A percentile compares a stretch with the other conserved stretches of the same genome.
Conservation (phyloP, 2,113 vertebrate species). For the Telmatochromis brichardi region DNA sequence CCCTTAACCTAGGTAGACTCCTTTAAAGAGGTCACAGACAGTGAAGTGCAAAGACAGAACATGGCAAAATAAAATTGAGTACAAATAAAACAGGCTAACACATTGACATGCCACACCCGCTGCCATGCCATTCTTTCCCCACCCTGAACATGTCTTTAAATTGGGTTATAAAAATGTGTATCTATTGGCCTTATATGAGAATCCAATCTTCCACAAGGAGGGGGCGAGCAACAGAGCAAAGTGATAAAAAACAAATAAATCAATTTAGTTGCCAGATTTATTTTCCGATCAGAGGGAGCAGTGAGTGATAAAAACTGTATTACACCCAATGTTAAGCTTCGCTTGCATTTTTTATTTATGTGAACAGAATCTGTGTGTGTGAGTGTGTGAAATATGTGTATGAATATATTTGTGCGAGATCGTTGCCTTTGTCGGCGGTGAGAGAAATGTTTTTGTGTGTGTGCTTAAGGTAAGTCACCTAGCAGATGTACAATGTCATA, state of each 20-base stretch:
- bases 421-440: background rate
- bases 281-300: constrained; percentile 51
- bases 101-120: background rate
- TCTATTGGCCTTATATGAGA: constrained; percentile 37
- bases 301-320: constrained; percentile 56
- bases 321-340: constrained; percentile 31
- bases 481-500: constrained; percentile 34
- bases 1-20: background rate
- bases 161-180: constrained; percentile 55
- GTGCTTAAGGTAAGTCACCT: background rate
- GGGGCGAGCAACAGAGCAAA: constrained; percentile 25
- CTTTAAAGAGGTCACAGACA: constrained; percentile 24
- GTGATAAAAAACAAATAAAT: constrained; percentile 64
- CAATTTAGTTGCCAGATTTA: constrained; percentile 55
- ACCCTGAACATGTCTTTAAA: constrained; percentile 33
- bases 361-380: background rate
- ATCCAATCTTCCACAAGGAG: constrained; percentile 35
- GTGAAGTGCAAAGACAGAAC: background rate
- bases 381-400: background rate
- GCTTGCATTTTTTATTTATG: constrained; percentile 45
- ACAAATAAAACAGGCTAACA: constrained; percentile 32
- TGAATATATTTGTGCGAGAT: constrained; percentile 8
- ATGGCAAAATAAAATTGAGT: constrained; percentile 23
- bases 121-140: background rate
- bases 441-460: background rate